A percentile compares a stretch with the other conserved stretches of the same genome.
Conservation (phyloP, 2,797 vertebrate species). For the Arrhamphus sclerolepis region DNA sequence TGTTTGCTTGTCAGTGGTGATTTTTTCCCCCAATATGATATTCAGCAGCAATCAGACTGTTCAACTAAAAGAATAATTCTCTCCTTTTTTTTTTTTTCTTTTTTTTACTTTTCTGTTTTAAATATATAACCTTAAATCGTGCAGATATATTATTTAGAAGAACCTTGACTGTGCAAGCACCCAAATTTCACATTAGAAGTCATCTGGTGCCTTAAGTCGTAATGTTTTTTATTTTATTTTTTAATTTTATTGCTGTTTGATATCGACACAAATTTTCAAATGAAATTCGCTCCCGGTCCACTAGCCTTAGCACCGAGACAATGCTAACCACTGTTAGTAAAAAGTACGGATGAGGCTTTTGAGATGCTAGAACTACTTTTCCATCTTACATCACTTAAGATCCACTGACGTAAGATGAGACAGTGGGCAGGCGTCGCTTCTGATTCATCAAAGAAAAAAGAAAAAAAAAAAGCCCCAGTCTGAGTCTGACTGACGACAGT, state of each 20-base stretch:
- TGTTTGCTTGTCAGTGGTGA: conserved; percentile 65
- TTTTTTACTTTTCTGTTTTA: conserved; percentile 11
- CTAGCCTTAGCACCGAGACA: conserved; percentile 24
- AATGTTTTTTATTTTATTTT: conserved; percentile 29
- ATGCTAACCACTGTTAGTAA: conserved; percentile 7
- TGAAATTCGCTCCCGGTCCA: conserved; percentile 13
- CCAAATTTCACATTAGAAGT: conserved; percentile 44
- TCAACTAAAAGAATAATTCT: conserved; percentile 18
- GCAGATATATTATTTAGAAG: conserved; percentile 18
- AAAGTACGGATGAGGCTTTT: conserved; percentile 24
- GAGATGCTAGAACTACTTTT: conserved; percentile 35
- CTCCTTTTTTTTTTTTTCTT: conserved; percentile 12
- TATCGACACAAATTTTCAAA: not conserved
- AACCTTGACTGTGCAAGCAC: conserved; percentile 45
- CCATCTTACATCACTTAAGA: conserved; percentile 26
- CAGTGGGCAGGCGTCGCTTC: conserved; percentile 2
- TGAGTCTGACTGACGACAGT: conserved; percentile 5
- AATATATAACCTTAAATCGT: conserved; percentile 12
- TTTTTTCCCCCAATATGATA: conserved; percentile 39
- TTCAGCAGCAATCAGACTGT: conserved; percentile 47
- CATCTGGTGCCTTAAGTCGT: conserved; percentile 20
- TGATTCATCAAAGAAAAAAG: conserved; percentile 11
- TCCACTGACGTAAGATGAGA: conserved; percentile 50
- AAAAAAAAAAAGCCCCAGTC: conserved; percentile 20
- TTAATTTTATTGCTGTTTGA: conserved; percentile 38